Base-by-base conservation (phyloP, 2,888 invertebrate species). In the Tanypteryx hageni region DNA sequence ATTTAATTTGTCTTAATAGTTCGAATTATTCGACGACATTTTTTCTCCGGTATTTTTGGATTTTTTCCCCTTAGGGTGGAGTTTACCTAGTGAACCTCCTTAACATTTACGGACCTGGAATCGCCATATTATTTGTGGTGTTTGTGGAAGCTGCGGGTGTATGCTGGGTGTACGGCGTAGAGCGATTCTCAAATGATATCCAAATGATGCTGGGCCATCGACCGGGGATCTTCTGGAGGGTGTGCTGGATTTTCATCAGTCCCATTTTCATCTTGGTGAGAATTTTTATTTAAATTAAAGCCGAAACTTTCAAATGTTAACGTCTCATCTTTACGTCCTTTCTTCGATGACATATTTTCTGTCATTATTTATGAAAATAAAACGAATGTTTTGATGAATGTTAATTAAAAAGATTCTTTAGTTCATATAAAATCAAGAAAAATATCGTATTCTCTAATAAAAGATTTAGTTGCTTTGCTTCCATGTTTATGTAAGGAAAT, bases 131-230 rank as follows among this genome's bases (percentile, higher is more conserved):
- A 85, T 98, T 98, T 95, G 98, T 98, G 93, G 98, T 98, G 83
- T 98, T 98, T 94, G 98, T 98, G 92, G 98, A 98, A 95, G 97
- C 98, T 0, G 97, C 98, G 0, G 98, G 98, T 0, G 98, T 98
- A 0, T 98, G 97, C 95, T 98, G 98, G 98, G 96, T 98, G 94
- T 98, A 98, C 94, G 98, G 98, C 2, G 98, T 97, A 0, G 97
- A 97, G 94, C 96, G 97, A 93, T 98, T 98, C 95, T 97, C 98
- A 0, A 95, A 96, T 31, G 98, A 98, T 94, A 97, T 98, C 92
- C 96, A 97, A 94, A 97, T 96, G 94, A 98, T 98, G 98, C 96
- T 98, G 93, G 98, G 98, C 0, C 96, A 97, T 94, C 96, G 96
- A 92, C 98, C 98, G 0, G 97, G 97, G 0, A 95, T 97, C 93